Conservation (phyloP, 2,888 invertebrate species). For the Macropis europaea region DNA sequence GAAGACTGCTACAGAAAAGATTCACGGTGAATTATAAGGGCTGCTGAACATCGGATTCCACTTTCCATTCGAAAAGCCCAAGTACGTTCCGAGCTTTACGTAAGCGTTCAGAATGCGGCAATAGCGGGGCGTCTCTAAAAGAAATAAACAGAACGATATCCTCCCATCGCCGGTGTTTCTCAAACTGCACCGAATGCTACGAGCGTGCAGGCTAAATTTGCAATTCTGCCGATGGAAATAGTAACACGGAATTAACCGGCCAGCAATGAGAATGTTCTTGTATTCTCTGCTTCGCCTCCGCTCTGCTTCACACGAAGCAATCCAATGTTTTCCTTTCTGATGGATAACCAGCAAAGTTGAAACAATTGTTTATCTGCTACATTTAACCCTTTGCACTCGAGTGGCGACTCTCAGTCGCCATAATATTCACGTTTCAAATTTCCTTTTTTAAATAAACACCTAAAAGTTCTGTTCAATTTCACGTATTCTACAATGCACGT, state of each 20-base stretch:
- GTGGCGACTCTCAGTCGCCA: too few relatives aligned
- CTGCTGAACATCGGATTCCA: not conserved
- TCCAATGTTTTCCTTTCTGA: too few relatives aligned
- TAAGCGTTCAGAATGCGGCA: not conserved
- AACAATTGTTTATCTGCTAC: too few relatives aligned
- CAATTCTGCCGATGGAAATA: slow-evolving; percentile 2
- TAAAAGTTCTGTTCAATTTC: too few relatives aligned
- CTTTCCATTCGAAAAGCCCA: not conserved
- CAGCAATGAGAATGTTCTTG: too few relatives aligned
- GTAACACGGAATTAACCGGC: not conserved
- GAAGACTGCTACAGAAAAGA: too few relatives aligned
- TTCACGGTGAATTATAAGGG: not conserved
- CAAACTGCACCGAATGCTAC: slow-evolving; percentile 1
- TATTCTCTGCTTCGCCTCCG: not conserved
- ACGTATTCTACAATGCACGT: too few relatives aligned
- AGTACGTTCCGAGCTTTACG: not conserved
- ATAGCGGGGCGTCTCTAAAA: not conserved
- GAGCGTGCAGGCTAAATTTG: slow-evolving; percentile 7
- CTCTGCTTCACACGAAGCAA: not conserved
- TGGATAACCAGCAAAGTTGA: too few relatives aligned
- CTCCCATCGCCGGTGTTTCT: slow-evolving; percentile 9
- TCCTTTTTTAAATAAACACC: too few relatives aligned
- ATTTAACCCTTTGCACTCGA: too few relatives aligned
- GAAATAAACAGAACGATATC: slow-evolving; percentile 10
- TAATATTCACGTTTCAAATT: too few relatives aligned